phyloP scores from a whole-genome alignment of 2,113 vertebrate genomes.

The Oreocharis arfaki region DNA sequence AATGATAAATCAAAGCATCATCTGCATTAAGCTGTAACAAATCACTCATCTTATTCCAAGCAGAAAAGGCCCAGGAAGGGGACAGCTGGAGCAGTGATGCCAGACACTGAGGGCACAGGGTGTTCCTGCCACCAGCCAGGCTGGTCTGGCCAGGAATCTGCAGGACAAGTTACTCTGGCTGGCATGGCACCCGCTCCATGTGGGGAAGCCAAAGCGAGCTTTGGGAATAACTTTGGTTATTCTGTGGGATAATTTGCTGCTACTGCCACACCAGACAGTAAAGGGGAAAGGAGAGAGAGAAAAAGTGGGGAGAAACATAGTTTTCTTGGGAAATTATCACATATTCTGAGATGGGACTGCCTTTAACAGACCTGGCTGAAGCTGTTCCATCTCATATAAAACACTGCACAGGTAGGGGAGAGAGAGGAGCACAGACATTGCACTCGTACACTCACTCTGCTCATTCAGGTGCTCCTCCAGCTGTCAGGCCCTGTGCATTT shows the following conservation, averaged over 20 bases:
- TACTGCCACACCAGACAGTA: background rate
- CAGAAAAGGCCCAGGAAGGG: background rate
- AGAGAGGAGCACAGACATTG: background rate
- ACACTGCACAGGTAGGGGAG: background rate
- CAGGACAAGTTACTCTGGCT: background rate
- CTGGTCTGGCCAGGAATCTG: background rate
- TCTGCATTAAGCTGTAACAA: background rate
- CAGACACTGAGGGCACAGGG: accelerated
- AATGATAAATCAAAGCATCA: background rate
- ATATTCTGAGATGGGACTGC: background rate
- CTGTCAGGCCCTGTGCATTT: accelerated
- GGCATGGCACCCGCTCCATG: background rate
- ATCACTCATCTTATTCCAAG: background rate
- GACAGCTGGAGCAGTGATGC: background rate
- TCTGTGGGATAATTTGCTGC: background rate
- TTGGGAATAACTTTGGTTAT: background rate
- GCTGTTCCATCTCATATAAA: background rate
- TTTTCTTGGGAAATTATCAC: background rate
- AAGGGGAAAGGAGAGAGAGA: background rate
- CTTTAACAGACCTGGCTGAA: background rate
- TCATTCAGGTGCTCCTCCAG: background rate
- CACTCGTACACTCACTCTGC: background rate
- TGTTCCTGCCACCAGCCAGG: background rate
- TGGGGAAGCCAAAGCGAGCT: accelerated
- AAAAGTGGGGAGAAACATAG: accelerated